Percentiles rank a stretch among this genome's conserved stretches.
Evolutionary conservation across 2,888 invertebrate genomes (phyloP).

Genomic region (Hirtodrosophila trivittata): DNA sequence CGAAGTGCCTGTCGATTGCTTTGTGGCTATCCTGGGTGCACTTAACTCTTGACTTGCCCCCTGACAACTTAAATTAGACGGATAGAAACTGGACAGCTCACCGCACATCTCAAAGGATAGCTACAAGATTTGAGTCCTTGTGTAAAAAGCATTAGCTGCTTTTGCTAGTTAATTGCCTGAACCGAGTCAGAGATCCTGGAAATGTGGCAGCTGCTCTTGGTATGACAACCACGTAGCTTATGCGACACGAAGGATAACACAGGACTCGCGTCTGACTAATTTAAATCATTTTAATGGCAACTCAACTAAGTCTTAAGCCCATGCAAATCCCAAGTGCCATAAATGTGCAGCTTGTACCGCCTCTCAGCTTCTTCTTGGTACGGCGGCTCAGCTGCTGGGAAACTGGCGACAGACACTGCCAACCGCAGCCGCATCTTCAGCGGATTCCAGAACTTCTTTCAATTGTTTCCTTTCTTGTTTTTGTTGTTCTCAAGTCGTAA

Average conservation of each 20-base stretch:
- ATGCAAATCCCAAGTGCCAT: slow-evolving; percentile 68
- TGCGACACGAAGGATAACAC: slow-evolving; percentile 3
- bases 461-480: slow-evolving; percentile 54
- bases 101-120: too few relatives aligned
- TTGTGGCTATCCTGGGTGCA: too few relatives aligned
- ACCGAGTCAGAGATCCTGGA: slow-evolving; percentile 1
- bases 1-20: too few relatives aligned
- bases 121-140: too few relatives aligned
- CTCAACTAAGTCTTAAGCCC: slow-evolving; percentile 60
- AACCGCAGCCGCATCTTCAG: slow-evolving; percentile 44
- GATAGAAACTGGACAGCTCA: too few relatives aligned
- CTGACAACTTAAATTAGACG: too few relatives aligned
- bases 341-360: slow-evolving; percentile 54
- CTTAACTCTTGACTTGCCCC: too few relatives aligned
- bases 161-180: slow-evolving; percentile 33
- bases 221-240: too few relatives aligned
- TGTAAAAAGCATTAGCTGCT: too few relatives aligned
- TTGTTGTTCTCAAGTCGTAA: slow-evolving; percentile 60
- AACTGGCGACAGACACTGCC: slow-evolving; percentile 30
- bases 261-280: slow-evolving; percentile 42
- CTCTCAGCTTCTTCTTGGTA: neutral
- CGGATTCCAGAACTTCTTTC: slow-evolving; percentile 39
- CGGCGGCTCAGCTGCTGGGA: slow-evolving; percentile 14
- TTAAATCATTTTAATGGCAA: slow-evolving; percentile 72
- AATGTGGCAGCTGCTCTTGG: slow-evolving; percentile 12